Evolutionary conservation across 2,888 invertebrate species (phyloP).

Genomic region (Congeria kusceri): DNA sequence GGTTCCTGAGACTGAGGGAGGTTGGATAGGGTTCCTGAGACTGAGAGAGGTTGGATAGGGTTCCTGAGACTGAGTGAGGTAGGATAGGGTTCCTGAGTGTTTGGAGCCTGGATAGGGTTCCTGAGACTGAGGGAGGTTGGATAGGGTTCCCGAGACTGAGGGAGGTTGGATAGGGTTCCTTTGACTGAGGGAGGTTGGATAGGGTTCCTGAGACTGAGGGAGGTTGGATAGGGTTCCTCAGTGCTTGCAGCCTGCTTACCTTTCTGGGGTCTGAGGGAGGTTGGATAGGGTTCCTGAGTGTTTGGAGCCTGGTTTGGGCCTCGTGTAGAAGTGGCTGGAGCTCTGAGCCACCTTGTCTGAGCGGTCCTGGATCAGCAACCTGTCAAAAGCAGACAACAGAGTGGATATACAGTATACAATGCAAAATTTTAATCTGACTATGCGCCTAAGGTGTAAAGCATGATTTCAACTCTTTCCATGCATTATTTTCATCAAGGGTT

Average conservation of each 20-base stretch:
- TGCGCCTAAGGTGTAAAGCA: too few relatives aligned
- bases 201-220: conserved; percentile 86
- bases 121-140: conserved; percentile 88
- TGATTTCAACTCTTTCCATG: too few relatives aligned
- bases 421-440: too few relatives aligned
- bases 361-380: conserved; percentile 75
- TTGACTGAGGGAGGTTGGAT: background rate
- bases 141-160: conserved; percentile 80
- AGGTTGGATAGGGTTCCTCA: conserved; percentile 88
- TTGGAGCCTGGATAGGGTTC: conserved; percentile 56
- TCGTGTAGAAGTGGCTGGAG: conserved; percentile 81
- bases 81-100: conserved; percentile 85
- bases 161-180: background rate
- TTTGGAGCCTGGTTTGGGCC: conserved; percentile 50
- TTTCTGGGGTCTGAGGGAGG: conserved; percentile 88
- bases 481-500: too few relatives aligned
- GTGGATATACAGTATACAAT: too few relatives aligned
- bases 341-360: conserved; percentile 84
- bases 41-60: conserved; percentile 89
- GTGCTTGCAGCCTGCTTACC: conserved; percentile 62
- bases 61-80: conserved; percentile 88
- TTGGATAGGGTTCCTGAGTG: conserved; percentile 85
- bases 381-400: conserved; percentile 62
- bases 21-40: conserved; percentile 86
- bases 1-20: conserved; percentile 87